A percentile compares a stretch with the other conserved stretches of the same genome.
Evolutionary conservation across 2,888 invertebrate species (phyloP).

Genomic region (Coelopa pilipes): DNA sequence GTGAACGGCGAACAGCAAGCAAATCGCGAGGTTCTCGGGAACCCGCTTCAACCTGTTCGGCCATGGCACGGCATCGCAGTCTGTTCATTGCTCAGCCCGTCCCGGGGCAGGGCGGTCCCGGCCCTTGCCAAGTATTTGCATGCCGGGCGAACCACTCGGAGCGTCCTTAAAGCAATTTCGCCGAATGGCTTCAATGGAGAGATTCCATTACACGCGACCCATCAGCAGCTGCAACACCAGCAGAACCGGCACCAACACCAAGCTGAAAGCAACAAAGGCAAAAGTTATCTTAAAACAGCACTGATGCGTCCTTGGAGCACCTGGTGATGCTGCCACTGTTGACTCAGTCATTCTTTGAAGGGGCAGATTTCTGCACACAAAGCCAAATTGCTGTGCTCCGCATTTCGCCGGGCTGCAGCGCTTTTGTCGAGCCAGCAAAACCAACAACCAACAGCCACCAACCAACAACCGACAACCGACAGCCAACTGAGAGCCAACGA

Average conservation of each 20-base stretch:
- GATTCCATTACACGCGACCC: slow-evolving; percentile 21
- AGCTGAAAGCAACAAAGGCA: slow-evolving; percentile 9
- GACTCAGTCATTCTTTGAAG: neutral
- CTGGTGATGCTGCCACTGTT: slow-evolving; percentile 20
- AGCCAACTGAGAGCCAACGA: too few relatives aligned
- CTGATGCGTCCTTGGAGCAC: slow-evolving; percentile 19
- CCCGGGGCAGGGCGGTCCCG: too few relatives aligned
- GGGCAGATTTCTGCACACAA: slow-evolving; percentile 1
- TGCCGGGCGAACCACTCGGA: neutral
- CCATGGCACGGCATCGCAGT: too few relatives aligned
- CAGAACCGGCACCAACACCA: neutral
- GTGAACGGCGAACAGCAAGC: too few relatives aligned
- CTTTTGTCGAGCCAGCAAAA: neutral
- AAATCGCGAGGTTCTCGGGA: too few relatives aligned
- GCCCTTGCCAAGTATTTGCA: slow-evolving; percentile 11
- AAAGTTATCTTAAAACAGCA: slow-evolving; percentile 16
- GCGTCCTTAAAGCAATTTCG: slow-evolving; percentile 16
- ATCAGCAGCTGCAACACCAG: slow-evolving; percentile 1
- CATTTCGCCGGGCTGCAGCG: slow-evolving; percentile 1
- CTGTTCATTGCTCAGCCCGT: too few relatives aligned
- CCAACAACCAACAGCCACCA: neutral
- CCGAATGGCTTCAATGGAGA: slow-evolving; percentile 22
- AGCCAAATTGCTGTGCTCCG: slow-evolving; percentile 18
- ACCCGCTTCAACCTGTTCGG: too few relatives aligned
- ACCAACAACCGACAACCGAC: neutral